Percentiles rank a stretch among this genome's conserved stretches.
Conservation (phyloP, 2,113 vertebrate genomes). For the Amblyopsis rosae region DNA sequence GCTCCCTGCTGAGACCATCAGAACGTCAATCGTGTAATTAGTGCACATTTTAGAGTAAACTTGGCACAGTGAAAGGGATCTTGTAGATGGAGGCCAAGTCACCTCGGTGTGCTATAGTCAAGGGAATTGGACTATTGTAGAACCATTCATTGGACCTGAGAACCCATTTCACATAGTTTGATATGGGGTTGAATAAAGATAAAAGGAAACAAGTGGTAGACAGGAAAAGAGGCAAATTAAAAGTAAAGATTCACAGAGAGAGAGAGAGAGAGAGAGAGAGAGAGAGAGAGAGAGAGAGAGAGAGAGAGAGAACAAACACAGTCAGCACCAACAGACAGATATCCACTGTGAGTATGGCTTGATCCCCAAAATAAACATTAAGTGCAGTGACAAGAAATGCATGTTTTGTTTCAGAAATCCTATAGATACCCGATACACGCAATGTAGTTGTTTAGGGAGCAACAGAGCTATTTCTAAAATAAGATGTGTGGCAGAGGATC, state of each 20-base stretch:
- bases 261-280: background rate
- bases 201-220: background rate
- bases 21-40: constrained; percentile 8
- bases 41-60: constrained; percentile 9
- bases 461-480: background rate
- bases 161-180: background rate
- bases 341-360: background rate
- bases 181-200: background rate
- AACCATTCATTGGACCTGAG: background rate
- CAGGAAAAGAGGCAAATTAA: background rate
- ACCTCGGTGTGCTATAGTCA: background rate
- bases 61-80: constrained; percentile 6
- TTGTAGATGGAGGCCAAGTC: background rate
- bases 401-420: constrained; percentile 6
- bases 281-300: background rate
- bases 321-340: background rate
- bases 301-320: constrained; percentile 5
- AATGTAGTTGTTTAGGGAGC: background rate
- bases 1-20: constrained; percentile 14
- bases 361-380: constrained; percentile 20
- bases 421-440: too few species aligned
- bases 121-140: background rate
- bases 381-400: constrained; percentile 19
- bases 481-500: constrained; percentile 7
- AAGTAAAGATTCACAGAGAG: background rate